These are phyloP conservation scores for Drosophila macrospina DNA, from an alignment of 2,888 invertebrate species.

Conservation along the genomic window DNA sequence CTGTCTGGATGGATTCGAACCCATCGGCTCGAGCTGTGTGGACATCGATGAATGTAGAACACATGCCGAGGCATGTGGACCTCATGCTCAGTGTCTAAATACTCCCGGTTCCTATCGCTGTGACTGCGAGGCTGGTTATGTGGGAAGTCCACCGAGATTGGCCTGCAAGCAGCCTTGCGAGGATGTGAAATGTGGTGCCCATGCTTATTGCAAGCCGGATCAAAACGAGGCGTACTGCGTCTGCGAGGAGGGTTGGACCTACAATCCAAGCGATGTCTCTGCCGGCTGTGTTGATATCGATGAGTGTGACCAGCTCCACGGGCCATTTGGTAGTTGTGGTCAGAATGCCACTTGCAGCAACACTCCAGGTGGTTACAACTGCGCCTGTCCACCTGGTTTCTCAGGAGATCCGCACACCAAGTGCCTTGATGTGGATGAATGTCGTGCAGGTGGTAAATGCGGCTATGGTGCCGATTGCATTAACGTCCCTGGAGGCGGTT, in stretches of 20 bases:
- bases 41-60: conserved; percentile 93
- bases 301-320: conserved; percentile 93
- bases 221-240: conserved; percentile 96
- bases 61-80: conserved; percentile 89
- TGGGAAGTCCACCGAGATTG: conserved; percentile 92
- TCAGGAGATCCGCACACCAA: conserved; percentile 93
- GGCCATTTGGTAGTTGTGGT: conserved; percentile 94
- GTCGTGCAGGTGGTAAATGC: conserved; percentile 89
- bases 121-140: conserved; percentile 92
- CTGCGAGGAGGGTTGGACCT: conserved; percentile 97
- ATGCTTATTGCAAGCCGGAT: conserved; percentile 95
- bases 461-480: conserved; percentile 93
- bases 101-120: conserved; percentile 93
- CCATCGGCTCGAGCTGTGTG: conserved; percentile 91
- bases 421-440: conserved; percentile 94
- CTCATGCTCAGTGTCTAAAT: conserved; percentile 91
- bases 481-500: conserved; percentile 92
- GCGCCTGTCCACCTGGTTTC: conserved; percentile 93
- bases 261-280: conserved; percentile 94
- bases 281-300: conserved; percentile 96
- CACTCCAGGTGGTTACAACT: conserved; percentile 91
- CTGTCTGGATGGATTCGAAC: conserved; percentile 94
- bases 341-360: conserved; percentile 93
- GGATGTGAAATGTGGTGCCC: conserved; percentile 94
- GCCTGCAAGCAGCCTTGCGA: conserved; percentile 96